A percentile compares a stretch with the other conserved stretches of the same genome.
Evolutionary conservation across 2,797 vertebrate species (phyloP).

Genomic region (Centropyge bicolor): DNA sequence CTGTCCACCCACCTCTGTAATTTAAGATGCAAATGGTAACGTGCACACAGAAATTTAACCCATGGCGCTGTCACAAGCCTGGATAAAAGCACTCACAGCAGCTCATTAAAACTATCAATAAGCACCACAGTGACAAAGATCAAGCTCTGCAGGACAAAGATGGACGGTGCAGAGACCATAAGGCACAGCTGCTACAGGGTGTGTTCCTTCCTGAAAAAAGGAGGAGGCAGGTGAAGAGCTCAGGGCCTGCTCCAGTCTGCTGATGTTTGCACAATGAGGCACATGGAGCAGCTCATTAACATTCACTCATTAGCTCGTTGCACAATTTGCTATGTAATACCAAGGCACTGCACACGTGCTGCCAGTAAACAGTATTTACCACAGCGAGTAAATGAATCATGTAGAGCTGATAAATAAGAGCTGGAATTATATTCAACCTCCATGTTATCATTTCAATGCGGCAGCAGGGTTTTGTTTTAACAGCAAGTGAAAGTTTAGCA

Average conservation of each 20-base stretch:
- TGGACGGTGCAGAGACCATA: background rate
- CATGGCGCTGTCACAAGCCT: background rate
- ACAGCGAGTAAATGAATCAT: background rate
- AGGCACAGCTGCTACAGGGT: constrained; percentile 25
- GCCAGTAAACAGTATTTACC: background rate
- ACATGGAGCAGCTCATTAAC: constrained; percentile 13
- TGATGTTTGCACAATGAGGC: constrained; percentile 22
- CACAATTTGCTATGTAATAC: background rate
- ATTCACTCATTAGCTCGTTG: constrained; percentile 9
- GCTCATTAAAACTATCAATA: constrained; percentile 5
- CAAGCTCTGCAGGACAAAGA: constrained; percentile 7
- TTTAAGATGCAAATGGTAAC: background rate
- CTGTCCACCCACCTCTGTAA: background rate
- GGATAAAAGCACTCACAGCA: background rate
- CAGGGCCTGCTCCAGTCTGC: constrained; percentile 11
- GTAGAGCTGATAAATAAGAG: background rate
- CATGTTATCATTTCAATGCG: background rate
- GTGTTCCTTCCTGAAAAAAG: constrained; percentile 6
- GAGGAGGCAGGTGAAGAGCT: constrained; percentile 29
- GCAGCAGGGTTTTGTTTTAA: background rate
- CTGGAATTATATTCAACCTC: background rate
- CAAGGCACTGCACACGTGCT: background rate
- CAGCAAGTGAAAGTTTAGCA: background rate
- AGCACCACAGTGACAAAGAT: constrained; percentile 12
- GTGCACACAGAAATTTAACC: background rate